Evolutionary conservation across 2,797 vertebrate species (phyloP).

Genomic region (Margarornis squamiger): DNA sequence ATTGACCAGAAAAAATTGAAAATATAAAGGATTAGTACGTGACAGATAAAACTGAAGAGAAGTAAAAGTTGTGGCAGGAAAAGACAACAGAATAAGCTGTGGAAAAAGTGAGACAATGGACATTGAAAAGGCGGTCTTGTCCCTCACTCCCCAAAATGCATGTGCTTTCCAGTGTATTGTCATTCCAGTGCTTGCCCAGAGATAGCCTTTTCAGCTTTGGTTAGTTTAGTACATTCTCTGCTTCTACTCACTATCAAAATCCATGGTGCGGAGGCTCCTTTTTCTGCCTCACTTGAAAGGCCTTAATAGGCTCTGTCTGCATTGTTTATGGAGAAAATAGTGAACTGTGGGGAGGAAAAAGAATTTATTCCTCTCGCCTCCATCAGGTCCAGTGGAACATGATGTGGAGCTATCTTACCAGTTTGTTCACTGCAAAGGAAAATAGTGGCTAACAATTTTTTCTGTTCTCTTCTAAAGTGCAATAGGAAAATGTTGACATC

Average conservation of each 20-base stretch:
- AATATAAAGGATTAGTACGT: not conserved
- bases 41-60: not conserved
- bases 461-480: not conserved
- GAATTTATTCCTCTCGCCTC: not conserved
- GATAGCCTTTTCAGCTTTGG: not conserved
- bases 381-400: not conserved
- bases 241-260: not conserved
- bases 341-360: not conserved
- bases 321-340: not conserved
- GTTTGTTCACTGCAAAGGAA: not conserved
- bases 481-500: not conserved
- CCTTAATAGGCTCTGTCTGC: not conserved
- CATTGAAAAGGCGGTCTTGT: not conserved
- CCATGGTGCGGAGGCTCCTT: not conserved
- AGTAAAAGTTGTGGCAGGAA: not conserved
- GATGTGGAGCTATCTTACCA: not conserved
- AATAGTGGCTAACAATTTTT: not conserved
- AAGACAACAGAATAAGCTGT: rapidly evolving
- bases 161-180: not conserved
- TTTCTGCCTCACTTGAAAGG: not conserved
- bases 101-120: not conserved
- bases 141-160: not conserved
- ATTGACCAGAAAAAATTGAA: not conserved
- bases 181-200: not conserved
- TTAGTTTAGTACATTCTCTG: not conserved